Evolutionary conservation across 2,888 invertebrate genomes (phyloP), one percentile per base, ranked within the genome.

Genomic region (Caenorhabditis virilis): DNA sequence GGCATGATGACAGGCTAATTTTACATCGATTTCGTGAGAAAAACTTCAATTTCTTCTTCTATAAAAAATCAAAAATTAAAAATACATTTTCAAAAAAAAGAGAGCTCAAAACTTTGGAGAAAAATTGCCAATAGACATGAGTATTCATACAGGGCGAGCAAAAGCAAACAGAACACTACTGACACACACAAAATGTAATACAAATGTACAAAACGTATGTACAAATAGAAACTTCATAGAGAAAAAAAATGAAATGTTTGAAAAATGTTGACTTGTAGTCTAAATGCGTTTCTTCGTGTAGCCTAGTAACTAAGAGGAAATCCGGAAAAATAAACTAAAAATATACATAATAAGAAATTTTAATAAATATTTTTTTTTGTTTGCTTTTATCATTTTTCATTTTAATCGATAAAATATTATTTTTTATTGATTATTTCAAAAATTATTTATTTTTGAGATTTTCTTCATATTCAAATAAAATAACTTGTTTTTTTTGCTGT

Each of bases 1-100:
- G 73, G 71, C 71, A 73, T 71, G 20, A n/a, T 38, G n/a, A 38
- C 36, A n/a, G 38, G 25, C 16, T 18, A 9, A 30, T 13, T 9
- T 30, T 30, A 9, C 30, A 30, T 9, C 7, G 30, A 30, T 6
- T 6, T 30, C 13, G 6, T 30, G 30, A n/a, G n/a, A 30, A 30
- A 30, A 6, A 30, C 30, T 30, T 6, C 6, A 30, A 30, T 6
- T 30, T 30, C 6, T 30, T 6, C n/a, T n/a, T n/a, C n/a, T 30
- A 9, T 30, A 30, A 30, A 30, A 30, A 30, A 30, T 30, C 7
- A 30, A 30, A 13, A 30, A 30, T 13, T 9, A 30, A 13, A 30
- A 30, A 13, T 9, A 30, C 7, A 30, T 6, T 9, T 9, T 9
- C 30, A 30, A 30, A 13, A 30, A 30, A 30, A 30, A 30, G 30